Percentiles rank a stretch among this genome's conserved stretches.
These are phyloP conservation scores for Parambassis ranga DNA, from an alignment of 2,797 vertebrate genomes.

Conservation along the genomic window DNA sequence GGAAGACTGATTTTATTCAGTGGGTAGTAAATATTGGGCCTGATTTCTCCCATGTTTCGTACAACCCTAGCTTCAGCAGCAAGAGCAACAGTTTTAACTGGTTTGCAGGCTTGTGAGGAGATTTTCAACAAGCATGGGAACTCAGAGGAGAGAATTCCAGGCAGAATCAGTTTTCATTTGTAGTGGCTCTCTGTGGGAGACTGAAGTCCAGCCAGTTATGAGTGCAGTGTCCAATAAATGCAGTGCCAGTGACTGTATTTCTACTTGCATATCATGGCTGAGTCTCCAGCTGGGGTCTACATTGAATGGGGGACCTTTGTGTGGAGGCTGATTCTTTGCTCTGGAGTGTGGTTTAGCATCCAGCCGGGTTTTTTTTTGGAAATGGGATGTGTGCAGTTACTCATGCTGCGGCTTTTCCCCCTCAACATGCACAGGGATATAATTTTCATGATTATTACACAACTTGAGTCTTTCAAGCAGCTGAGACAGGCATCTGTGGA, in stretches of 20 bases:
- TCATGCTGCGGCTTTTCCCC: too few species aligned
- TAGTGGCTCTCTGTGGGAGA: not conserved
- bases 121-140: too few species aligned
- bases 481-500: conserved; percentile 7
- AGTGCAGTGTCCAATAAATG: too few species aligned
- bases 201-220: not conserved
- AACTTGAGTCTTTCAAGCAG: not conserved
- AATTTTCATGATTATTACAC: conserved; percentile 4
- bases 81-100: too few species aligned
- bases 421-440: not conserved
- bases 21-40: too few species aligned
- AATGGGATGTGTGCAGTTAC: not conserved
- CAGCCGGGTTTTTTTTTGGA: too few species aligned
- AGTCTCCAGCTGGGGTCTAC: not conserved
- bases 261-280: not conserved
- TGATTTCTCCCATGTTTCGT: too few species aligned
- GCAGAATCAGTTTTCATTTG: not conserved
- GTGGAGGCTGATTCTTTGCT: not conserved
- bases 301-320: not conserved
- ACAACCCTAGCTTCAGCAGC: too few species aligned
- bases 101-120: not conserved
- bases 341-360: not conserved
- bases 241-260: too few species aligned
- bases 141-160: too few species aligned
- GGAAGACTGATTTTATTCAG: too few species aligned